These are phyloP conservation scores for Drosophila gaucha DNA, from an alignment of 2,888 invertebrate species.

Conservation along the genomic window DNA sequence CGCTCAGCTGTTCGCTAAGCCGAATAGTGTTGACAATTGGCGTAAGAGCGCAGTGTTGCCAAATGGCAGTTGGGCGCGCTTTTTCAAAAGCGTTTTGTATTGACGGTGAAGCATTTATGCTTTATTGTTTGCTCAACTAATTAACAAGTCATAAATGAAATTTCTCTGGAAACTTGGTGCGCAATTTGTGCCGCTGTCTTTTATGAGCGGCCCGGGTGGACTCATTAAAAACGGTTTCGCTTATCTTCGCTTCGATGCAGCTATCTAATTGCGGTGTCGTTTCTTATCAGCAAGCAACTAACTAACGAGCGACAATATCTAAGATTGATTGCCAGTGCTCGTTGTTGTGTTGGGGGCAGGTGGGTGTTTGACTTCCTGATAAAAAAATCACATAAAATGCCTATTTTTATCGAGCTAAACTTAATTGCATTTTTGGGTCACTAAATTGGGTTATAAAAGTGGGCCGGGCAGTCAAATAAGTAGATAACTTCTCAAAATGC, in stretches of 20 bases:
- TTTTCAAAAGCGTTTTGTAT: conserved; percentile 9
- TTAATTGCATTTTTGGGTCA: conserved; percentile 80
- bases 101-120: conserved; percentile 8
- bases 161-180: conserved; percentile 58
- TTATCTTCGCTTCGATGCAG: conserved; percentile 61
- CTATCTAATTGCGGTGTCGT: conserved; percentile 78
- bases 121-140: conserved; percentile 53
- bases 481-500: conserved; percentile 17
- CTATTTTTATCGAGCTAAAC: conserved; percentile 75
- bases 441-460: conserved; percentile 66
- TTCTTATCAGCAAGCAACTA: conserved; percentile 67
- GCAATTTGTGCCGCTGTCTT: conserved; percentile 51
- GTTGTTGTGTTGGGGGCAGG: conserved; percentile 20
- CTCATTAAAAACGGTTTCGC: conserved; percentile 69
- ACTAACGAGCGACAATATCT: conserved; percentile 70
- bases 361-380: conserved; percentile 50
- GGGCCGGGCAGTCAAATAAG: conserved; percentile 36
- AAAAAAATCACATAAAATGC: conserved; percentile 72
- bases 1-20: conserved; percentile 1
- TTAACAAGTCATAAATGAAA: conserved; percentile 68
- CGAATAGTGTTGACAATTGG: conserved; percentile 18
- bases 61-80: conserved; percentile 16
- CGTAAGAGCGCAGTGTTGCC: conserved; percentile 19
- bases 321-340: conserved; percentile 68
- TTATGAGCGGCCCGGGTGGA: conserved; percentile 52